Conservation (phyloP, 2,888 invertebrate genomes). For the Pantelozetes paolii region DNA sequence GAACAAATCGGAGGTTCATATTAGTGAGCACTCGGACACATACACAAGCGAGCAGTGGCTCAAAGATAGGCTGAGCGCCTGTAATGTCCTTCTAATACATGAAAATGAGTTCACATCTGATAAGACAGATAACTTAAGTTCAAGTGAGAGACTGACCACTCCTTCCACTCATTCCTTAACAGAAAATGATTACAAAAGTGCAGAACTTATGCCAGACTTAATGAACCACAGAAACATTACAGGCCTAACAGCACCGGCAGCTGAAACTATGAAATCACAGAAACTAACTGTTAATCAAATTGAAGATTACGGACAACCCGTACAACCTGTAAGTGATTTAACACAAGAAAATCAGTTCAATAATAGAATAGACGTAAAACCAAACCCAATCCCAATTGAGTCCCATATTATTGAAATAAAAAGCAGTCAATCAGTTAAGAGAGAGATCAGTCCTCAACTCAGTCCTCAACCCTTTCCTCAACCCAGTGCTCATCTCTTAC, state of each 20-base stretch:
- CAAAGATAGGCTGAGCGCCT: slow-evolving; percentile 5
- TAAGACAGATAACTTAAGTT: not conserved
- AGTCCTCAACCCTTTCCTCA: not conserved
- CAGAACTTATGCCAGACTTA: not conserved
- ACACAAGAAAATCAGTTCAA: slow-evolving; percentile 16
- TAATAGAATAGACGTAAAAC: not conserved
- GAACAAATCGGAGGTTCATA: not conserved
- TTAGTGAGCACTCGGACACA: not conserved
- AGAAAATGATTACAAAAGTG: not conserved
- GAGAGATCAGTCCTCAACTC: not conserved
- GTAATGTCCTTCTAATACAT: slow-evolving; percentile 28
- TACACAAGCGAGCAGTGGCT: slow-evolving; percentile 24
- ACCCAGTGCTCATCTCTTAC: not conserved
- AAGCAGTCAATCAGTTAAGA: not conserved
- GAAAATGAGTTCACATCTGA: slow-evolving; percentile 9
- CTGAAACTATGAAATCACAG: not conserved
- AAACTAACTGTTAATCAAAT: not conserved
- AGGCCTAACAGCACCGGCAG: not conserved
- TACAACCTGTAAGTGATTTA: slow-evolving; percentile 21
- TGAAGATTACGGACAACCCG: slow-evolving; percentile 2
- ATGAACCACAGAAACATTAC: slow-evolving; percentile 1
- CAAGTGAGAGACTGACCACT: slow-evolving; percentile 2
- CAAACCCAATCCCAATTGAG: slow-evolving; percentile 5
- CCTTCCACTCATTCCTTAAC: not conserved
- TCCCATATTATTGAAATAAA: not conserved